phyloP scores from a whole-genome alignment of 2,888 invertebrate species.

The Hemicrepidius hirtus region DNA sequence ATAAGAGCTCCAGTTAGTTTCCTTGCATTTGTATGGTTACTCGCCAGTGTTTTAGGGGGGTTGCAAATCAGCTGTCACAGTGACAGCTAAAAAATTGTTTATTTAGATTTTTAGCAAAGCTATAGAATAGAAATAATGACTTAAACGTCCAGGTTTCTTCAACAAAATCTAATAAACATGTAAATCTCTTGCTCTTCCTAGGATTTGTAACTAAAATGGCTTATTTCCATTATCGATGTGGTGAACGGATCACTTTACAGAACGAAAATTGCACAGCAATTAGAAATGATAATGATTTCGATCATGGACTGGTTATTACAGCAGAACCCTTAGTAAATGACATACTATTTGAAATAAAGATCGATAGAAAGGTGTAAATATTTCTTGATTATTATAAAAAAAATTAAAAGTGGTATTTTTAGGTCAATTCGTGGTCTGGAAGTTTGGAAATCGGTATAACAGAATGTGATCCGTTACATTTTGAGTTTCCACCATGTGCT shows the following conservation, averaged over 20 bases:
- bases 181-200: neutral
- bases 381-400: slow-evolving; percentile 27
- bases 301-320: slow-evolving; percentile 91
- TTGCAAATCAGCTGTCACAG: neutral
- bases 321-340: slow-evolving; percentile 87
- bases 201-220: slow-evolving; percentile 69
- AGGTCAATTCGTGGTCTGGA: slow-evolving; percentile 89
- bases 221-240: slow-evolving; percentile 86
- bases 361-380: slow-evolving; percentile 90
- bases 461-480: slow-evolving; percentile 79
- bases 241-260: slow-evolving; percentile 87
- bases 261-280: slow-evolving; percentile 90
- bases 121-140: neutral
- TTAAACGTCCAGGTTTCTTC: neutral
- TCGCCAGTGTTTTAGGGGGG: neutral
- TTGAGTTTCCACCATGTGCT: slow-evolving; percentile 84
- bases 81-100: slow-evolving; percentile 17
- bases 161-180: neutral
- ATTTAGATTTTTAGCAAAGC: neutral
- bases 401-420: too few relatives aligned
- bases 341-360: slow-evolving; percentile 88
- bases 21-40: neutral
- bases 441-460: slow-evolving; percentile 86
- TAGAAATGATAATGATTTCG: slow-evolving; percentile 87
- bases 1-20: neutral